Percentiles rank a stretch among this genome's conserved stretches.
phyloP scores from a whole-genome alignment of 2,888 invertebrate genomes.

The Biston betularia region DNA sequence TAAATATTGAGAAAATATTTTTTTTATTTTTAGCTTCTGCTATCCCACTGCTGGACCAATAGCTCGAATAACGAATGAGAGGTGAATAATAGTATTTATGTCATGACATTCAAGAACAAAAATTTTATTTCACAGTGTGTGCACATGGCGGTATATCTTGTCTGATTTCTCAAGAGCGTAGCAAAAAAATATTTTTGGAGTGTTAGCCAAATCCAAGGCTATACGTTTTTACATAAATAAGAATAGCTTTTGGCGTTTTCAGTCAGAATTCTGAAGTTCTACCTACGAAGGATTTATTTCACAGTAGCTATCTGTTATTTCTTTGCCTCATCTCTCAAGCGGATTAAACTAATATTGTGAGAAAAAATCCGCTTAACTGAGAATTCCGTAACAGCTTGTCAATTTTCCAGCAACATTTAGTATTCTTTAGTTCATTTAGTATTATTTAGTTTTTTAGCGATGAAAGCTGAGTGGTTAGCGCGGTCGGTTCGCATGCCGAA shows the following conservation, averaged over 20 bases:
- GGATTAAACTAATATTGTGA: background rate
- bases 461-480: no score
- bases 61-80: conserved; percentile 17
- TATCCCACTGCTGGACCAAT: no score
- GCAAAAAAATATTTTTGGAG: conserved; percentile 62
- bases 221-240: conserved; percentile 32
- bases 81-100: conserved; percentile 52
- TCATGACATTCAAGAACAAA: conserved; percentile 65
- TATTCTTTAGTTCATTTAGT: no score
- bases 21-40: no score
- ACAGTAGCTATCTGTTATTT: background rate
- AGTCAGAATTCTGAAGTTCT: conserved; percentile 11
- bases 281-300: conserved; percentile 5
- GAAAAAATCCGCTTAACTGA: no score
- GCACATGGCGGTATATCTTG: conserved; percentile 73
- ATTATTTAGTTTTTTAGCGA: no score
- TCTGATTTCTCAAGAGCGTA: conserved; percentile 73
- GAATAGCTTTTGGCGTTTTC: conserved; percentile 23
- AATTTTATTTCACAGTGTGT: conserved; percentile 80
- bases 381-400: no score
- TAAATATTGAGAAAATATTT: no score
- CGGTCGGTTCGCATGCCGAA: no score
- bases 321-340: background rate
- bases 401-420: no score
- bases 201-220: conserved; percentile 46